Base-by-base conservation (phyloP, 2,113 vertebrate genomes). In the Pyrgilauda ruficollis region DNA sequence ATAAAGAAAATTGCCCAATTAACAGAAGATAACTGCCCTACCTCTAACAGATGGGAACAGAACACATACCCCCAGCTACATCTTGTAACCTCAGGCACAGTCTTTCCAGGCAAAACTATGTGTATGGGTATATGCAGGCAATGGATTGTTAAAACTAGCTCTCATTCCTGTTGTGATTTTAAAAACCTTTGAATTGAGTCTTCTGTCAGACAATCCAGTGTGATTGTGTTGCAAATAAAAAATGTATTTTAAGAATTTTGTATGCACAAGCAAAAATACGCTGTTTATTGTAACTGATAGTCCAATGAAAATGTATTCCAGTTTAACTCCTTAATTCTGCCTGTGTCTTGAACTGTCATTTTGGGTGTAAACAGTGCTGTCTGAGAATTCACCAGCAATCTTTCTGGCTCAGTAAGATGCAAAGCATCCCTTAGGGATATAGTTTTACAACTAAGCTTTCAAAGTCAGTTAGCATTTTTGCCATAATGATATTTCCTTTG, bases 361-460 rank as follows among this genome's bases (percentile, higher is more conserved):
- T 85, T 59, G 39, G 39, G 67, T 90, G 44, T 63, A 83, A 93
- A 47, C 33, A 47, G 30, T 63, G 55, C 30, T 79, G 46, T 58
- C 35, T 84, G 91, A 79, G 50, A 85, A 46, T 52, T 58, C 63
- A 44, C 14, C 23, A 79, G 77, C 49, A 80, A 63, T 41, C 58
- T 73, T 85, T 83, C 68, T 94, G 68, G 52, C 79, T 94, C 39
- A 50, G 21, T 80, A 77, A 67, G 70, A 83, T 77, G 67, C 35
- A 85, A 87, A 91, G 37, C n/a, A 58, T 62, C 82, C 70, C 78
- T 52, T 28, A 53, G 90, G 59, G 78, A 39, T 63, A n/a, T 30
- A 61, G 24, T 39, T 86, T 96, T 94, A 63, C 70, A 76, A n/a
- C 46, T 58, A 62, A 87, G 89, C 81, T 87, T 95, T 96, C 84